Evolutionary conservation across 2,797 vertebrate genomes (phyloP), one percentile per base, ranked within the genome.

Genomic region (Hemibagrus guttatus): DNA sequence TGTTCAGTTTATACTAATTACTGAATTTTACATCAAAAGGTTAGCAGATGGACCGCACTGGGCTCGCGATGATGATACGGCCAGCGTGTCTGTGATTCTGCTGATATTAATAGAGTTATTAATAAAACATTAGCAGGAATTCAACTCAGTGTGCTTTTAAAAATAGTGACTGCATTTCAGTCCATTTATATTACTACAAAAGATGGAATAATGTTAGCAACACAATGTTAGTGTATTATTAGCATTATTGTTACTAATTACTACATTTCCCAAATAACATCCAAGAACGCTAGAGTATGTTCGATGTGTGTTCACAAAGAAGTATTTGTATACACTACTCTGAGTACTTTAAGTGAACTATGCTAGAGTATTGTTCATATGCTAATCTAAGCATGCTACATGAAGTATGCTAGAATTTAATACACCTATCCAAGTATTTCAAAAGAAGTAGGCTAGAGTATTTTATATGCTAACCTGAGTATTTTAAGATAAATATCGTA

Each of bases 1-100:
- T 28, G 16, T 56, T 31, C 17, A 56, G 19, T 78, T 78, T 56
- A 56, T 35, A 56, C 75, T 35, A 56, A 78, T 78, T 35, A 78
- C 52, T 78, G n/a, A 4, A 56, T 58, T 78, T 54, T 35, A 78
- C 35, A 78, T 56, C 28, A 56, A 21, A 58, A 78, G 75, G 35
- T 78, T 31, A 78, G 52, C 75, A 78, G 75, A 78, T 78, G 75
- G 75, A 78, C 52, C 21, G 52, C 3, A 49, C 26, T 9, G 72
- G 26, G 72, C 72, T 75, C 0, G 26, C 17, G 72, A 4, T 28
- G 72, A 28, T 26, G 69, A 49, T 26, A 23, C 26, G 0, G 72
- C 46, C 14, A 49, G 71, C 3, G 74, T 76, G 6, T 28, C 26
- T 52, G 72, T 52, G 49, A 28, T 4, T 9, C 17, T 31, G 75